phyloP scores from a whole-genome alignment of 2,888 invertebrate species.

The Drosophila peninsularis region DNA sequence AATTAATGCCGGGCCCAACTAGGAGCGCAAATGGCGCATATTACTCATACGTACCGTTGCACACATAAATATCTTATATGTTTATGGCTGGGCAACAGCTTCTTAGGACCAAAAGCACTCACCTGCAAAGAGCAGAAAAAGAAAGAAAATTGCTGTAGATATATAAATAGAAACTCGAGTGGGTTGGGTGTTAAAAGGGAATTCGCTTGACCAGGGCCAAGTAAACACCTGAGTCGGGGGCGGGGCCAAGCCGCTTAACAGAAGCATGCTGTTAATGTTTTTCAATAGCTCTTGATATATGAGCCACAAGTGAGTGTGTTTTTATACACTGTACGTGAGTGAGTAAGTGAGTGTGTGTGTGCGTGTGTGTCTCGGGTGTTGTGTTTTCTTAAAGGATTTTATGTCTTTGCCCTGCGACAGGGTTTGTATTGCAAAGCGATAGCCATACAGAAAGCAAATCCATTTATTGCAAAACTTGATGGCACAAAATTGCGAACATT shows the following conservation, averaged over 20 bases:
- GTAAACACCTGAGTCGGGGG: constrained; percentile 3
- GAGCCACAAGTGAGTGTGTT: constrained; percentile 39
- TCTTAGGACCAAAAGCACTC: constrained; percentile 58
- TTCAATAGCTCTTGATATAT: constrained; percentile 71
- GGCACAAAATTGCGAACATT: constrained; percentile 12
- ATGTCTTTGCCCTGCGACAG: constrained; percentile 5
- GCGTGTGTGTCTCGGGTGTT: constrained; percentile 13
- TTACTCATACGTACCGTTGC: constrained; percentile 66
- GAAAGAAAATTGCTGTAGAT: constrained; percentile 15
- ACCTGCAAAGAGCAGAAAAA: constrained; percentile 61
- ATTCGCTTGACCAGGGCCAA: constrained; percentile 28
- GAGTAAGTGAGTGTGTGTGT: not conserved
- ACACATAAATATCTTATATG: constrained; percentile 27
- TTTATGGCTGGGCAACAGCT: constrained; percentile 17
- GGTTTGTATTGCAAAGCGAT: constrained; percentile 4
- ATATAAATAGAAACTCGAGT: constrained; percentile 23
- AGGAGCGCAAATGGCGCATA: constrained; percentile 40
- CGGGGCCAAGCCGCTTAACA: constrained; percentile 22
- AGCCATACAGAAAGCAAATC: not conserved
- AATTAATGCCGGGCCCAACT: constrained; percentile 42
- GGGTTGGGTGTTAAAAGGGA: constrained; percentile 8
- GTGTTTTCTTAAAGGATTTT: constrained; percentile 18
- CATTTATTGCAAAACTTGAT: not conserved
- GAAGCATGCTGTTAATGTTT: constrained; percentile 63
- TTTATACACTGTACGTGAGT: constrained; percentile 5